Evolutionary conservation across 30 jellyfish, hydroid and myxozoan genomes (phyloP).

Genomic region (Hydractinia echinata): DNA sequence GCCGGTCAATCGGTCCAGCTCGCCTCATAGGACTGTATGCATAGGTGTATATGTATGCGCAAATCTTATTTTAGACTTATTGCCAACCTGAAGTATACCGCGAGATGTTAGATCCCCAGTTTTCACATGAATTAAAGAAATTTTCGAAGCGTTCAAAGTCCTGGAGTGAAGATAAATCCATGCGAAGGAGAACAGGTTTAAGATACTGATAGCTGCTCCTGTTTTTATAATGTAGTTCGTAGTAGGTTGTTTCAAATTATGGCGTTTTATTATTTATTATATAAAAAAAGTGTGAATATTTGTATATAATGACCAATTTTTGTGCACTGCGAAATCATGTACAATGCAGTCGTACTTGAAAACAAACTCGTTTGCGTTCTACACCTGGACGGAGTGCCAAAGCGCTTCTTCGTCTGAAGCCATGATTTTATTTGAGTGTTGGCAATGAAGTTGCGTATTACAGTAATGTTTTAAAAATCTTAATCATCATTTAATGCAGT

Average conservation of each 20-base stretch:
- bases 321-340: no score
- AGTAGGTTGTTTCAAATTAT: slow-evolving; percentile 11
- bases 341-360: no score
- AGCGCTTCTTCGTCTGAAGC: no score
- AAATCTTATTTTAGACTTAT: slow-evolving; percentile 35
- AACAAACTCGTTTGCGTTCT: no score
- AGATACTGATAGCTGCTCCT: slow-evolving; percentile 36
- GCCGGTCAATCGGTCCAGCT: neutral
- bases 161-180: slow-evolving; percentile 79
- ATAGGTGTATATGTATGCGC: neutral
- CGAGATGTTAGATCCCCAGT: slow-evolving; percentile 67
- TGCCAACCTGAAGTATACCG: slow-evolving; percentile 80
- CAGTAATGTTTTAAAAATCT: no score
- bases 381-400: no score
- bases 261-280: neutral
- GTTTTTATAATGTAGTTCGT: neutral
- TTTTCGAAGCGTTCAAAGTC: slow-evolving; percentile 88
- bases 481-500: no score
- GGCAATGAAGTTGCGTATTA: no score
- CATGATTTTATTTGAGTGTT: no score
- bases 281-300: slow-evolving; percentile 4
- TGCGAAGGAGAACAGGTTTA: slow-evolving; percentile 73
- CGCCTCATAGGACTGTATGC: neutral
- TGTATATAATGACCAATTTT: neutral
- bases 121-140: slow-evolving; percentile 54